A percentile compares a stretch with the other conserved stretches of the same genome.
Evolutionary conservation across 2,888 invertebrate species (phyloP).

Genomic region (Eilema depressum): DNA sequence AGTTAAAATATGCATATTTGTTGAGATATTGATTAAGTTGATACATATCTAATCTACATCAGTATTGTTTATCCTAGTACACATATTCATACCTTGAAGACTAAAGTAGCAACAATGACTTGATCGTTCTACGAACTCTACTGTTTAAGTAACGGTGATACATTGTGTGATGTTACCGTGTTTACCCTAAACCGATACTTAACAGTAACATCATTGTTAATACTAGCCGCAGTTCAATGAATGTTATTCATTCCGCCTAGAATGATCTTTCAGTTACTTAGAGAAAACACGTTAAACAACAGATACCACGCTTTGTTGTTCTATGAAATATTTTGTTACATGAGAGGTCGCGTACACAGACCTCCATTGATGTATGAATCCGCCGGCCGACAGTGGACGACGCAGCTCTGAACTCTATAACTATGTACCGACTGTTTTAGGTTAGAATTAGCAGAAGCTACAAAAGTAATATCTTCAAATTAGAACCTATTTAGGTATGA

Average conservation of each 20-base stretch:
- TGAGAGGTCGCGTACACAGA: conserved; percentile 9
- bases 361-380: conserved; percentile 4
- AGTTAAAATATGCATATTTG: not conserved
- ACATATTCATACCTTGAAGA: conserved; percentile 43
- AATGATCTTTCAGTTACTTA: conserved; percentile 61
- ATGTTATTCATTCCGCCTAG: conserved; percentile 65
- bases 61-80: conserved; percentile 25
- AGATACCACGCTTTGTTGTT: conserved; percentile 31
- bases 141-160: conserved; percentile 68
- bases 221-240: conserved; percentile 67
- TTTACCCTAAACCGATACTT: conserved; percentile 70
- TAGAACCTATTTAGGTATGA: not conserved
- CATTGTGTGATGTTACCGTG: conserved; percentile 68
- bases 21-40: not conserved
- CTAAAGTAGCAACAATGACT: conserved; percentile 58
- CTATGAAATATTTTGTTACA: conserved; percentile 13
- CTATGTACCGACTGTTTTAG: not conserved
- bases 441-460: not conserved
- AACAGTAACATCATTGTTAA: conserved; percentile 73
- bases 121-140: conserved; percentile 63
- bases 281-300: conserved; percentile 57
- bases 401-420: not conserved
- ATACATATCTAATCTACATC: not conserved
- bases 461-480: not conserved
- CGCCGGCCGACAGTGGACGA: not conserved